Conservation (phyloP, 2,888 invertebrate species). For the Acanthosepion esculentum region DNA sequence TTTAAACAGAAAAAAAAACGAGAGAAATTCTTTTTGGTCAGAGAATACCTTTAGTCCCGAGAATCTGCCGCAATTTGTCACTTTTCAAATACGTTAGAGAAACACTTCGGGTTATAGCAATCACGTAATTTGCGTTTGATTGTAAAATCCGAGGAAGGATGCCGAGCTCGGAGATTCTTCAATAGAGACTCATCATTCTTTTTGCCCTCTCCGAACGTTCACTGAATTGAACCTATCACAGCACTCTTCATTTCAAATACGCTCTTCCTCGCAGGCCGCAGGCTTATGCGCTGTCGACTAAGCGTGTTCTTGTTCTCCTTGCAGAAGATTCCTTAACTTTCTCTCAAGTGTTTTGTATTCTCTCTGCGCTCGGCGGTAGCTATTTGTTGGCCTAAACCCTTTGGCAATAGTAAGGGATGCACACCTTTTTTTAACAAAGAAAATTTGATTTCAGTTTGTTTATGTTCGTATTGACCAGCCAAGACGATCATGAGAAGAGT, state of each 20-base stretch:
- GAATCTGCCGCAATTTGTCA: background rate
- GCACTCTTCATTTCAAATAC: background rate
- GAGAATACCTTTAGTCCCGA: background rate
- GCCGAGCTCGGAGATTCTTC: background rate
- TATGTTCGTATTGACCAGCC: too few species aligned
- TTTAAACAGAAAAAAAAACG: background rate
- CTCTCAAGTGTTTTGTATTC: background rate
- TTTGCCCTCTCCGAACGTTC: too few species aligned
- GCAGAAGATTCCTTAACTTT: background rate
- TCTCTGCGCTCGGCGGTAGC: background rate
- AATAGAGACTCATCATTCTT: background rate
- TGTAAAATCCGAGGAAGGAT: conserved; percentile 10
- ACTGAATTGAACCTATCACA: background rate
- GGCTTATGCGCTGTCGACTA: background rate
- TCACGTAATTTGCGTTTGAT: background rate
- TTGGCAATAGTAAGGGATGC: too few species aligned
- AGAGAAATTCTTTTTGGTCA: background rate
- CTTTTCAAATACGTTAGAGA: background rate
- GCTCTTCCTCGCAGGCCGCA: background rate
- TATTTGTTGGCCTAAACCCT: too few species aligned
- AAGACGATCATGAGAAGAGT: too few species aligned
- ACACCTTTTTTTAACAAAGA: too few species aligned
- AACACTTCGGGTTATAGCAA: conserved; percentile 13
- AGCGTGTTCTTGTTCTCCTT: background rate
- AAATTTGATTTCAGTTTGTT: too few species aligned